A percentile compares a stretch with the other conserved stretches of the same genome.
phyloP scores from a whole-genome alignment of 2,797 vertebrate genomes.

The Acanthornis magna region DNA sequence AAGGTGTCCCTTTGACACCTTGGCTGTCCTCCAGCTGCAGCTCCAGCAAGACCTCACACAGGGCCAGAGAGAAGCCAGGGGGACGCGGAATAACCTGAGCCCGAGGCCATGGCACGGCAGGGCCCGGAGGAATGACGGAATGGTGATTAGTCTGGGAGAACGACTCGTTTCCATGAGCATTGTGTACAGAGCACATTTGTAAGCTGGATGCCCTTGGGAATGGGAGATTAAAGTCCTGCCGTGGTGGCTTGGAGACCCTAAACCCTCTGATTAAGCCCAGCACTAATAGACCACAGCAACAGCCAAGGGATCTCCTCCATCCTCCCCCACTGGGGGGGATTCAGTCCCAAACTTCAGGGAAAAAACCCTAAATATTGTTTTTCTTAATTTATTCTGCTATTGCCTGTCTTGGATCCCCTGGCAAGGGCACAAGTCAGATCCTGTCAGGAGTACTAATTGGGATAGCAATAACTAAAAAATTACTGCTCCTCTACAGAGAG shows the following conservation, averaged over 20 bases:
- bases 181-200: background rate
- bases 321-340: background rate
- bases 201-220: background rate
- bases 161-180: background rate
- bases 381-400: background rate
- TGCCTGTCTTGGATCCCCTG: background rate
- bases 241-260: background rate
- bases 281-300: background rate
- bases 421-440: background rate
- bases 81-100: conserved; percentile 3
- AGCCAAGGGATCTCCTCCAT: background rate
- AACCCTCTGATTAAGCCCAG: background rate
- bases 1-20: conserved; percentile 52
- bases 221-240: background rate
- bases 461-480: background rate
- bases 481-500: background rate
- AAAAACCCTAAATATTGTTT: rapidly evolving
- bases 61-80: background rate
- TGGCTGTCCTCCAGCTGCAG: conserved; percentile 45
- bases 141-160: background rate
- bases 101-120: background rate
- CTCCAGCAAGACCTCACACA: conserved; percentile 50
- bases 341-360: background rate
- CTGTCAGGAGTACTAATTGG: background rate
- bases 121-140: background rate